These are phyloP conservation scores for Drosophila phalerata DNA, from an alignment of 2,888 invertebrate genomes.

Conservation along the genomic window DNA sequence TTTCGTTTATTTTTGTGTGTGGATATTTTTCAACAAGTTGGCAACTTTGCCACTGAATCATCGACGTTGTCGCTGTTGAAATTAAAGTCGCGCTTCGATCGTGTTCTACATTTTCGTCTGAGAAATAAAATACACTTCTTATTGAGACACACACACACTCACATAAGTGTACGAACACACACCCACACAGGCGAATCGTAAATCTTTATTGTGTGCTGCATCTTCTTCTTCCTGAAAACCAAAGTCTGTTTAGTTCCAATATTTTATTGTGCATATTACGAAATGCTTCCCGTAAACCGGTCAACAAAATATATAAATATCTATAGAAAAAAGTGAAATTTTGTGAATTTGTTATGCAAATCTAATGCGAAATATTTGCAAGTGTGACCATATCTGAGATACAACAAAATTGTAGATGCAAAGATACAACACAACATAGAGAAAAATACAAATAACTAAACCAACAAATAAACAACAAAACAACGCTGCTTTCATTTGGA, in stretches of 20 bases:
- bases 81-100: slow-evolving; percentile 5
- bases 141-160: slow-evolving; percentile 22
- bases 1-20: slow-evolving; percentile 20
- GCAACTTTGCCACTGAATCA: slow-evolving; percentile 45
- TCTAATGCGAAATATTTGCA: slow-evolving; percentile 53
- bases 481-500: slow-evolving; percentile 64
- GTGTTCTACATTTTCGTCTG: slow-evolving; percentile 31
- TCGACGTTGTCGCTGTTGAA: slow-evolving; percentile 10
- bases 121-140: slow-evolving; percentile 43
- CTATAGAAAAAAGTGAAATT: slow-evolving; percentile 50
- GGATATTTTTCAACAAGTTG: slow-evolving; percentile 14
- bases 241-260: slow-evolving; percentile 33
- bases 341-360: slow-evolving; percentile 59
- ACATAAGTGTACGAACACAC: not conserved
- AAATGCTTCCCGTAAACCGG: slow-evolving; percentile 49
- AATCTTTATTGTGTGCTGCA: slow-evolving; percentile 5
- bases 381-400: slow-evolving; percentile 49
- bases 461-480: slow-evolving; percentile 21
- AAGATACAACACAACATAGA: slow-evolving; percentile 29
- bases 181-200: slow-evolving; percentile 1
- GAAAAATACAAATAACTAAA: slow-evolving; percentile 18
- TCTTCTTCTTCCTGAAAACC: slow-evolving; percentile 6
- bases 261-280: slow-evolving; percentile 48
- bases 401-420: slow-evolving; percentile 13
- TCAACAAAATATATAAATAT: slow-evolving; percentile 25